Base-by-base conservation (phyloP, 2,797 vertebrate genomes). In the Australoheros facetus region DNA sequence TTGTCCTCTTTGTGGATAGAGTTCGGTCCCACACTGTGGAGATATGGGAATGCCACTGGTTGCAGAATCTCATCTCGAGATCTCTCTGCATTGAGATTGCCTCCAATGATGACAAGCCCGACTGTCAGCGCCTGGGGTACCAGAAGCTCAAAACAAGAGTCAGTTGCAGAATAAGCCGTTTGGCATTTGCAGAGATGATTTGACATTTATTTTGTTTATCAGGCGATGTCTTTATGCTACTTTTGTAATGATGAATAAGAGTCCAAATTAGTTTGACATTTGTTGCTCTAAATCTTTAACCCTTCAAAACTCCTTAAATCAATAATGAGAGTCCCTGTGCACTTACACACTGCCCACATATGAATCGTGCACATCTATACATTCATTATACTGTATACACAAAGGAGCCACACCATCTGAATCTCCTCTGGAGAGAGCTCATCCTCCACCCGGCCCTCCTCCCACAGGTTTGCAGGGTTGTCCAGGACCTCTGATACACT, bases 361-460 rank as follows among this genome's bases (percentile, higher is more conserved):
- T 14, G 8, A 75, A 51, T 54, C 21, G 77, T 17, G 56, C 13
- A 75, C 14, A 91, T 75, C 28, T 42, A 39, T 17, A 56, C 73
- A 37, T 55, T 28, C 4, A 28, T 13, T 10, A 57, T 26, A 21
- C 8, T 51, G 51, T 19, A 42, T 9, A 28, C 7, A 73, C 48
- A 13, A 66, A 71, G 48, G 54, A 34, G 55, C 13, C 93, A 23
- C 94, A 99, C 98, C 98, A 99, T 97, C 90, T 99, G 98, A 89
- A 98, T 97, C 92, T 99, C 98, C 92, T 99, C 98, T 30, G 98
- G 96, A 58, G 98, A 99, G 5, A 99, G 93, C 64, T 99, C 97
- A 5, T 99, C 98, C 83, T 99, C 98, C 71, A 95, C 95, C 87
- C 81, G 93, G 79, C 93, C 77, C 0, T 98, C 97, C 56, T 96